Conservation (phyloP, 2,888 invertebrate genomes). For the Bombyx huttoni region DNA sequence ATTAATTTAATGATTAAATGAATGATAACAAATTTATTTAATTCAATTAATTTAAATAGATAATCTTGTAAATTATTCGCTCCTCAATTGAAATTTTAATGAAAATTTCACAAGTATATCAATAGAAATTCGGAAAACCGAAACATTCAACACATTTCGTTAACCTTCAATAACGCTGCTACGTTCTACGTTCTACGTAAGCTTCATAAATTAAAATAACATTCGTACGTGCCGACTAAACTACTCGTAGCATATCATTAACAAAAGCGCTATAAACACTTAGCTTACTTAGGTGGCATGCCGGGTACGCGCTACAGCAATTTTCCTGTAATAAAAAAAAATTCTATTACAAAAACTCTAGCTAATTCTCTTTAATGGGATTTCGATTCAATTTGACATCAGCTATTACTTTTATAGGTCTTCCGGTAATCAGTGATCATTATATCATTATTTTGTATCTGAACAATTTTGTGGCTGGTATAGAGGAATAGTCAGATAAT, state of each 20-base stretch:
- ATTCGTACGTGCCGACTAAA: neutral
- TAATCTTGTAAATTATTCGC: neutral
- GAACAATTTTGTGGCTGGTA: too few relatives aligned
- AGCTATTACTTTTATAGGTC: too few relatives aligned
- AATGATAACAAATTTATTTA: too few relatives aligned
- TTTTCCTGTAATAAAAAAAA: slow-evolving; percentile 62
- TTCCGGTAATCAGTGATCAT: too few relatives aligned
- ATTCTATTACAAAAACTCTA: slow-evolving; percentile 18
- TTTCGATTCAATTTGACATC: too few relatives aligned
- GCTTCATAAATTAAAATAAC: neutral
- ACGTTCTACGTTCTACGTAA: neutral
- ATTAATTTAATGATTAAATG: too few relatives aligned
- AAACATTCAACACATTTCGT: neutral
- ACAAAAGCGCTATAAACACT: slow-evolving; percentile 15
- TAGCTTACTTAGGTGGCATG: slow-evolving; percentile 69
- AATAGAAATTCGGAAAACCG: neutral
- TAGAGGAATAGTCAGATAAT: too few relatives aligned
- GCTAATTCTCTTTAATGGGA: neutral
- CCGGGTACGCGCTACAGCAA: slow-evolving; percentile 47
- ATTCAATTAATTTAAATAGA: too few relatives aligned
- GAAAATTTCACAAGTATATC: neutral
- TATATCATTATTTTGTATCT: too few relatives aligned
- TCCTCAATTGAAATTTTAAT: neutral
- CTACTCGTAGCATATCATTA: neutral
- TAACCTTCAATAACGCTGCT: neutral